Percentiles rank a stretch among this genome's conserved stretches.
phyloP scores from a whole-genome alignment of 2,113 vertebrate species.

The Embiotoca jacksoni region DNA sequence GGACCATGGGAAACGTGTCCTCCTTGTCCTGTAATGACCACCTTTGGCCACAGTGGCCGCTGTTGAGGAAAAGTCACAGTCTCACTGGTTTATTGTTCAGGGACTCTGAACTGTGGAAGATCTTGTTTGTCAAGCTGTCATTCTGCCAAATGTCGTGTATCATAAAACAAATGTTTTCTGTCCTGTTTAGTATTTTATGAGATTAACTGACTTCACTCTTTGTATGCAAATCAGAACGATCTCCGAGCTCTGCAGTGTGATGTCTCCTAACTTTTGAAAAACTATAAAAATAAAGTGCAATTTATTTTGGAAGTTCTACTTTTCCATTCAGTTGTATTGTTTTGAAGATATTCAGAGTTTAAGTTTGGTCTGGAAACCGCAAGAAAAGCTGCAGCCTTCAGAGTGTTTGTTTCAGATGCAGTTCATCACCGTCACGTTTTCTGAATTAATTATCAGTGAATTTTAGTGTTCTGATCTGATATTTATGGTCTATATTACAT shows the following conservation, averaged over 20 bases:
- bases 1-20: neutral
- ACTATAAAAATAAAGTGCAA: slow-evolving; percentile 79
- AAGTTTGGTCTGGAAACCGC: neutral
- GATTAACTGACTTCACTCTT: neutral
- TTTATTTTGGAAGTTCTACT: slow-evolving; percentile 35
- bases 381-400: too few species aligned
- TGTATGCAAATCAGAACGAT: slow-evolving; percentile 4
- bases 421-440: too few species aligned
- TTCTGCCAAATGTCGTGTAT: neutral
- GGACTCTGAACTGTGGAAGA: neutral
- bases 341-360: neutral
- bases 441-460: too few species aligned
- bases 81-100: neutral
- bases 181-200: neutral
- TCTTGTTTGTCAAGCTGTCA: slow-evolving; percentile 1
- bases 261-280: slow-evolving; percentile 23
- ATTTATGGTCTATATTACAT: neutral
- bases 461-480: too few species aligned
- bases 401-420: too few species aligned
- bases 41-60: neutral
- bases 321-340: neutral
- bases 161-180: neutral
- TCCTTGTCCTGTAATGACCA: neutral
- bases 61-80: neutral
- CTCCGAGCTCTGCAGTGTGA: slow-evolving; percentile 7